Percentiles rank a stretch among this genome's conserved stretches.
These are phyloP conservation scores for Coenobita brevimanus DNA, from an alignment of 1,140 invertebrate species.

Conservation along the genomic window DNA sequence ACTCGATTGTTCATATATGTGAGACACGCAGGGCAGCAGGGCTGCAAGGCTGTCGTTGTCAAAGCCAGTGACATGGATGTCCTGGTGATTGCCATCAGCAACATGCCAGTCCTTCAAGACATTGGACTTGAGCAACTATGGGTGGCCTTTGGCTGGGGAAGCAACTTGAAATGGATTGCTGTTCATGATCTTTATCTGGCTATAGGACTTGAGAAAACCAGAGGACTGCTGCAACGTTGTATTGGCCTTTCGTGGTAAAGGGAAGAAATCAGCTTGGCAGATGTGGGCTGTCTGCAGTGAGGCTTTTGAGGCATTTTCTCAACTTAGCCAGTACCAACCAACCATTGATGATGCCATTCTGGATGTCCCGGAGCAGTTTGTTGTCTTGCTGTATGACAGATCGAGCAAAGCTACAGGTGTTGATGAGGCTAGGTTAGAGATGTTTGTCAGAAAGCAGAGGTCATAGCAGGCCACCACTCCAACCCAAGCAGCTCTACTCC, in stretches of 20 bases:
- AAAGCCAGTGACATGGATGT: slow-evolving; percentile 27
- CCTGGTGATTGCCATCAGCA: neutral
- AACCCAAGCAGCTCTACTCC: slow-evolving; percentile 4
- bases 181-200: slow-evolving; percentile 59
- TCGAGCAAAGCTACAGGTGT: neutral
- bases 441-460: slow-evolving; percentile 29
- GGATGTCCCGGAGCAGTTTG: slow-evolving; percentile 28
- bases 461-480: neutral
- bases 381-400: slow-evolving; percentile 9
- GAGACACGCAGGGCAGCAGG: neutral
- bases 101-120: neutral
- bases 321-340: slow-evolving; percentile 44
- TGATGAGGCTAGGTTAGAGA: neutral
- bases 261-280: too few relatives aligned
- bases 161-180: slow-evolving; percentile 59
- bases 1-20: neutral
- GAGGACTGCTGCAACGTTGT: slow-evolving; percentile 50
- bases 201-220: slow-evolving; percentile 48
- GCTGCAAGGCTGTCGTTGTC: neutral
- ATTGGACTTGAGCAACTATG: neutral
- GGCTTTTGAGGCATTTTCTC: slow-evolving; percentile 27
- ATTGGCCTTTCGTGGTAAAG: too few relatives aligned
- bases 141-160: slow-evolving; percentile 13
- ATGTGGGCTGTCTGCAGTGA: slow-evolving; percentile 50
- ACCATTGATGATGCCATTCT: slow-evolving; percentile 9